Evolutionary conservation across 2,888 invertebrate genomes (phyloP).

Genomic region (Ornithoptera priamus): DNA sequence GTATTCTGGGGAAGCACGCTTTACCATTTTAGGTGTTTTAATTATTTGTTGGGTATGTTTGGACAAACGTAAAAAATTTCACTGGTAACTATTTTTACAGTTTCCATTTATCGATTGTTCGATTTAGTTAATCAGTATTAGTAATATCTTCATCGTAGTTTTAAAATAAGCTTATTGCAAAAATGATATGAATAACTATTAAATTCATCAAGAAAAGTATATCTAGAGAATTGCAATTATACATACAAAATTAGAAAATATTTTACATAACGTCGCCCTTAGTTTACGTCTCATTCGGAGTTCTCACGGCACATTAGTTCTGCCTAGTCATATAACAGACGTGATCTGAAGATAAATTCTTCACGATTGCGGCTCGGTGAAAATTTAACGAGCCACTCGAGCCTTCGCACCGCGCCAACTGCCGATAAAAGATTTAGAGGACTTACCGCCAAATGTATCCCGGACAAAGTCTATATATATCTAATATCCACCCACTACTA

Average conservation of each 20-base stretch:
- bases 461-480: conserved; percentile 46
- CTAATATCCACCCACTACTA: conserved; percentile 19
- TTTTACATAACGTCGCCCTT: neutral
- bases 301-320: conserved; percentile 25
- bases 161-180: too few species aligned
- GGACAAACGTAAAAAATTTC: too few species aligned
- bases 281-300: conserved; percentile 8
- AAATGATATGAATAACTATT: too few species aligned
- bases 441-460: conserved; percentile 50
- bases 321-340: conserved; percentile 15
- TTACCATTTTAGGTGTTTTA: too few species aligned
- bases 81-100: too few species aligned
- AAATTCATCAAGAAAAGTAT: too few species aligned
- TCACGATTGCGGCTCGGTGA: conserved; percentile 43
- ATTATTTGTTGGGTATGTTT: too few species aligned
- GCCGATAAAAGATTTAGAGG: conserved; percentile 62
- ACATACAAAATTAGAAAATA: neutral
- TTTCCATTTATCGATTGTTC: too few species aligned
- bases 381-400: conserved; percentile 49
- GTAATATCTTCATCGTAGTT: too few species aligned
- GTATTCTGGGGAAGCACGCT: too few species aligned
- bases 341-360: conserved; percentile 37
- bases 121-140: too few species aligned
- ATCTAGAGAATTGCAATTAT: neutral
- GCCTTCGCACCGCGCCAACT: conserved; percentile 42